Evolutionary conservation across 1,140 invertebrate species (phyloP).

Genomic region (Drosophila nigrodunni): DNA sequence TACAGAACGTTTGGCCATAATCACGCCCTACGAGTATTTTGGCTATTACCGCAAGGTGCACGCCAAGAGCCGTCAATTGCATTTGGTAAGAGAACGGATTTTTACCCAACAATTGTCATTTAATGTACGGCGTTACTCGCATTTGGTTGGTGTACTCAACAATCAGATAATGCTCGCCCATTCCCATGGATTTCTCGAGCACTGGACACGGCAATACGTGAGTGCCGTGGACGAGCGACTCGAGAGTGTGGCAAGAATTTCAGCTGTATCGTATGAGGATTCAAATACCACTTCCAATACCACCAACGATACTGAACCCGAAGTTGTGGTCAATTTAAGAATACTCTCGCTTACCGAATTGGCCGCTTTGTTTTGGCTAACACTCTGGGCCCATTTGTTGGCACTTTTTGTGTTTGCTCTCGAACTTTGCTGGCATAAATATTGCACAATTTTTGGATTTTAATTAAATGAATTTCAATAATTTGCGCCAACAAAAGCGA

Average conservation of each 20-base stretch:
- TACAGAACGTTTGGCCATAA: conserved; percentile 48
- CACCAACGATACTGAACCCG: conserved; percentile 21
- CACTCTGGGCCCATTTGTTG: conserved; percentile 57
- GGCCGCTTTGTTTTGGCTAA: conserved; percentile 64
- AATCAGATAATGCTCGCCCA: conserved; percentile 62
- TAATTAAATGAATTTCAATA: conserved; percentile 79
- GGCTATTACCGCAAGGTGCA: conserved; percentile 75
- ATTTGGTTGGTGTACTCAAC: conserved; percentile 66
- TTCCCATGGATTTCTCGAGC: conserved; percentile 63
- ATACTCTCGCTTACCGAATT: conserved; percentile 62
- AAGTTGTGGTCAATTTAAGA: conserved; percentile 19
- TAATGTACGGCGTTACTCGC: conserved; percentile 69
- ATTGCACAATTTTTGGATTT: conserved; percentile 56
- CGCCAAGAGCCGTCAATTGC: conserved; percentile 58
- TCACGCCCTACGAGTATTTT: conserved; percentile 74
- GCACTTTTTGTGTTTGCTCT: conserved; percentile 48
- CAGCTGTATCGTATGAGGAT: conserved; percentile 34
- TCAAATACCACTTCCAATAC: conserved; percentile 23
- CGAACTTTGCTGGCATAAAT: conserved; percentile 60
- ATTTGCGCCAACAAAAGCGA: conserved; percentile 22
- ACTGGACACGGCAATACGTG: conserved; percentile 69
- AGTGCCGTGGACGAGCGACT: conserved; percentile 63
- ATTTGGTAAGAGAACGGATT: conserved; percentile 68
- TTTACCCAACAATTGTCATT: conserved; percentile 74
- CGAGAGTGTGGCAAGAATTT: conserved; percentile 53